These are phyloP conservation scores for Stylophora pistillata DNA, from an alignment of 64 coral and sea anemone species.

Conservation along the genomic window DNA sequence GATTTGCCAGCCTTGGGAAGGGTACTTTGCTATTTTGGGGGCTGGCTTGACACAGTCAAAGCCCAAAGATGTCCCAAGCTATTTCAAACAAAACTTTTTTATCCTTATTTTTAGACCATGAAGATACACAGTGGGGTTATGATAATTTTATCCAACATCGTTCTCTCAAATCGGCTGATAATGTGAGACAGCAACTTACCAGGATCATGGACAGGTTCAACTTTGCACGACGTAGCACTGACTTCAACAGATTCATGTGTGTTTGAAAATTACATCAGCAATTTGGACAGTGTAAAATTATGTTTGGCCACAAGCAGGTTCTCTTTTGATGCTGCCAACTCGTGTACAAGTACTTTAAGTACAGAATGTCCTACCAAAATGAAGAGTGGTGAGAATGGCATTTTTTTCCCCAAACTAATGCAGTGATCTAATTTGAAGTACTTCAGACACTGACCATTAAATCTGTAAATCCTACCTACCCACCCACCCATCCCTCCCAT, in stretches of 20 bases:
- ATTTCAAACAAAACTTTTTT: too few relatives aligned
- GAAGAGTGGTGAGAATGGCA: neutral
- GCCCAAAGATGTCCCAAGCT: too few relatives aligned
- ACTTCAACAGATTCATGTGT: slow-evolving; percentile 99
- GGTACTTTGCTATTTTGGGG: too few relatives aligned
- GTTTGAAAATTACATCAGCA: too few relatives aligned
- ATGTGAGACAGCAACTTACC: slow-evolving; percentile 83
- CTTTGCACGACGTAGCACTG: slow-evolving; percentile 84
- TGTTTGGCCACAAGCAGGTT: too few relatives aligned
- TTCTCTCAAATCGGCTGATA: slow-evolving; percentile 97
- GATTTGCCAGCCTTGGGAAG: too few relatives aligned
- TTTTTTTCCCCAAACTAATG: slow-evolving; percentile 24
- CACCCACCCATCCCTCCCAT: slow-evolving; percentile 55
- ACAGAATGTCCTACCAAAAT: neutral
- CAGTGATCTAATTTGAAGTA: slow-evolving; percentile 85
- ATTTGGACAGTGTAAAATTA: too few relatives aligned
- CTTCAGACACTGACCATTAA: slow-evolving; percentile 93
- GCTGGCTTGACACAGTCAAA: too few relatives aligned
- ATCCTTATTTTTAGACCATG: slow-evolving; percentile 61
- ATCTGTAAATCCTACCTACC: slow-evolving; percentile 89
- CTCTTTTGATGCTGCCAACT: neutral
- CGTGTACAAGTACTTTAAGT: neutral
- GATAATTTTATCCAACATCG: slow-evolving; percentile 96
- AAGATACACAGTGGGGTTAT: slow-evolving; percentile 96
- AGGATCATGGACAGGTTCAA: slow-evolving; percentile 99